These are phyloP conservation scores for Deroplatys truncata DNA, from an alignment of 2,888 invertebrate species.

Conservation along the genomic window DNA sequence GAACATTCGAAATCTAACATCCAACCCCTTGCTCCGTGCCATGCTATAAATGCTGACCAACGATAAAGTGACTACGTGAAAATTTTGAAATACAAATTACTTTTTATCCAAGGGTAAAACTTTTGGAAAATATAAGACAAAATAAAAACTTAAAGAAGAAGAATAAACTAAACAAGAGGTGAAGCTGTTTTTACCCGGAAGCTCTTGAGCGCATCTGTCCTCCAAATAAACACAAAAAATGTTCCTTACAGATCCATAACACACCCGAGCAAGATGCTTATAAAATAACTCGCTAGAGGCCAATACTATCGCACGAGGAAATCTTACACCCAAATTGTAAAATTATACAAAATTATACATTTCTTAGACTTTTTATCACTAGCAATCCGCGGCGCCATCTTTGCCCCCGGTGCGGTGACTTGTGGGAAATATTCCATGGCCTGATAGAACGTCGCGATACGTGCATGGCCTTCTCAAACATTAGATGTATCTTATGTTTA, in stretches of 20 bases:
- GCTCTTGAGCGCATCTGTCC: background rate
- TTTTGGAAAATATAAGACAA: too few species aligned
- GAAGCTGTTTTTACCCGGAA: background rate
- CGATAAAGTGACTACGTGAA: too few species aligned
- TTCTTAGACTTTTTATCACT: background rate
- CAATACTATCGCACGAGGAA: background rate
- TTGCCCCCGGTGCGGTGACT: background rate
- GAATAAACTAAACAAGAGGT: background rate
- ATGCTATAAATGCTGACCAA: too few species aligned
- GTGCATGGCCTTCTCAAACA: background rate
- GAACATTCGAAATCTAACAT: too few species aligned
- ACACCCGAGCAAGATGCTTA: background rate
- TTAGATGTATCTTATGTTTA: background rate
- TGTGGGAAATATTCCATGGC: background rate
- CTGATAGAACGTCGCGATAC: background rate
- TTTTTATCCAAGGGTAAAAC: too few species aligned
- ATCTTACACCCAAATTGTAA: background rate
- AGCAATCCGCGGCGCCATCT: background rate
- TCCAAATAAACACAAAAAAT: background rate
- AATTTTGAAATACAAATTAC: too few species aligned
- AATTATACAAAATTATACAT: conserved; percentile 3
- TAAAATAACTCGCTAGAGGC: background rate
- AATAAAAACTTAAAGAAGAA: background rate
- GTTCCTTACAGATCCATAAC: background rate
- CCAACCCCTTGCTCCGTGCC: too few species aligned